phyloP scores from a whole-genome alignment of 1,140 invertebrate genomes.

The Acyrthosiphon pisum region DNA sequence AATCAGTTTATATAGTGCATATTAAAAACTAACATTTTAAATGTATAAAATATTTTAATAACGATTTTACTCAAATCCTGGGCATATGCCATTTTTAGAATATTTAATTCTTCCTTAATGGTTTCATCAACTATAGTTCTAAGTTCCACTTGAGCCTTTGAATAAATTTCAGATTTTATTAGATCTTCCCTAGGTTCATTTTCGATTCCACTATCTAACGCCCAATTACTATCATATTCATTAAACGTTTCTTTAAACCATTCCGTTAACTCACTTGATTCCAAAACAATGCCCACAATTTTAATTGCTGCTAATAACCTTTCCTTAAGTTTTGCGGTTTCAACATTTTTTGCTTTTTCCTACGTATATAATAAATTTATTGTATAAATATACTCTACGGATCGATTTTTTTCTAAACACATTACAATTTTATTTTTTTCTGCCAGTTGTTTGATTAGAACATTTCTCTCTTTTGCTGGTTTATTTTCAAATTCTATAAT shows the following conservation, averaged over 20 bases:
- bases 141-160: slow-evolving; percentile 6
- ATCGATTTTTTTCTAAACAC: not conserved
- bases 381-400: not conserved
- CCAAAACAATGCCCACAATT: not conserved
- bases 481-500: slow-evolving; percentile 30
- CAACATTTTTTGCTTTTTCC: slow-evolving; percentile 14
- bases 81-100: not conserved
- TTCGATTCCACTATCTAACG: not conserved
- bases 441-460: not conserved
- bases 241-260: slow-evolving; percentile 20
- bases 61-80: not conserved
- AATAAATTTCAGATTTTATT: not conserved
- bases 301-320: not conserved
- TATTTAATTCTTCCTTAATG: not conserved
- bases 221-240: slow-evolving; percentile 14
- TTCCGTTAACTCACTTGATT: slow-evolving; percentile 30
- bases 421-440: slow-evolving; percentile 13
- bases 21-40: not conserved
- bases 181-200: not conserved
- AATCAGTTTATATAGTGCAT: not conserved
- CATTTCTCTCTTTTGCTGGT: not conserved
- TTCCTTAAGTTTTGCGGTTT: not conserved
- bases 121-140: not conserved
- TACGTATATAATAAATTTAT: not conserved
- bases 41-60: not conserved